Percentiles rank a stretch among this genome's conserved stretches.
These are phyloP conservation scores for Archivesica marissinica DNA, from an alignment of 1,140 invertebrate genomes.

Conservation along the genomic window DNA sequence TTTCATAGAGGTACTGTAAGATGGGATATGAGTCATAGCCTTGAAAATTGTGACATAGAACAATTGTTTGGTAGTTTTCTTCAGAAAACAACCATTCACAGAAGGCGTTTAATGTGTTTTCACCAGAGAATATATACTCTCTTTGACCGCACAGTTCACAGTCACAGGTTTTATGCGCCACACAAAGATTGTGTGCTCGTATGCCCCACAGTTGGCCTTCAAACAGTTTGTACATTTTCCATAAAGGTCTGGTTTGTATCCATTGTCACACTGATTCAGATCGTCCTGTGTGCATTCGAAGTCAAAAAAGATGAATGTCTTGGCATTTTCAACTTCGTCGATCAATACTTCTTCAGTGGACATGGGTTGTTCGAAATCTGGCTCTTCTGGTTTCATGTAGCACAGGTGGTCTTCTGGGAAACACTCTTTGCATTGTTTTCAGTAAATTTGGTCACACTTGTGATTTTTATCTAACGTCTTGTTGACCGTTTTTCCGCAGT, in stretches of 20 bases:
- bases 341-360: constrained; percentile 7
- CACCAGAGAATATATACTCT: constrained; percentile 48
- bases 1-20: constrained; percentile 25
- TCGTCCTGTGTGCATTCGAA: constrained; percentile 46
- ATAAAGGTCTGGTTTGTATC: neutral
- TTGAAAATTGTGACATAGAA: constrained; percentile 41
- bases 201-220: neutral
- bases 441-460: neutral
- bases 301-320: constrained; percentile 27
- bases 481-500: too few species aligned
- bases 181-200: neutral
- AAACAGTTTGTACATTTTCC: constrained; percentile 14
- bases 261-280: neutral
- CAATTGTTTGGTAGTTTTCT: constrained; percentile 32
- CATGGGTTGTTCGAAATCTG: neutral
- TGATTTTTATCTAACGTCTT: neutral
- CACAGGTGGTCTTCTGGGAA: neutral
- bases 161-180: neutral
- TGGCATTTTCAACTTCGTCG: neutral
- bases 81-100: constrained; percentile 44
- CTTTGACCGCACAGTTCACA: neutral
- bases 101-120: constrained; percentile 42
- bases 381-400: neutral
- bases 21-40: constrained; percentile 59
- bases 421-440: neutral